Base-by-base conservation (phyloP, 1,140 invertebrate genomes). In the Drosophila micromelanica region DNA sequence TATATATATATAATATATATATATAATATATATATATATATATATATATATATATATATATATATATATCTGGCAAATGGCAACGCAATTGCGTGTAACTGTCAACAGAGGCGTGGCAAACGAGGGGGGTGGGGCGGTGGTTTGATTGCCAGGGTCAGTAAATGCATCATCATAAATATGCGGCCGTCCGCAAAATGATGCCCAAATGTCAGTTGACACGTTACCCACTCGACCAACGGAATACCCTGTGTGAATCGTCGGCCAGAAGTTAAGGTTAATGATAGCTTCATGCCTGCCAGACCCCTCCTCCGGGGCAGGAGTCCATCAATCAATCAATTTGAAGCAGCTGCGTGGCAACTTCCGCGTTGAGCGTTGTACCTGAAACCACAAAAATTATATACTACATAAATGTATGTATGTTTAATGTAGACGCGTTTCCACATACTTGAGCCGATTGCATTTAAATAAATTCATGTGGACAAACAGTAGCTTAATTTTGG, bases 41-140 rank as follows among this genome's bases (percentile, higher is more conserved):
- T 27, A 4, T 27, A 27, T 5, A 5, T 27, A 27, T 27, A 27
- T 27, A 27, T 27, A 27, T 27, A 27, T 27, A 27, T 27, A 27
- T 27, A 6, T 27, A 27, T 27, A 5, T 27, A 6, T 27, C 0
- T 6, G 17, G 1, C 17, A 17, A 17, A 17, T 59, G 70, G 40
- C 70, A 68, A 70, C 59, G 77, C 76, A 74, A 74, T 70, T 63
- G 77, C 70, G 63, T 69, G 76, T 79, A 69, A 54, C 17, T 54
- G 37, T 11, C 20, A 42, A 17, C n/a, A 2, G 38, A 11, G 45
- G 3, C 11, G 12, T 3, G 17, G 30, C n/a, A 9, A 23, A 23
- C 20, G 32, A 8, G 60, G 13, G 9, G 9, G 17, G 20, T 2
- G 1, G 20, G 20, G 2, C 3, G 20, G 20, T 40, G 20, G 20